Base-by-base conservation (phyloP, 2,113 vertebrate species). In the Myiopsitta monachus region DNA sequence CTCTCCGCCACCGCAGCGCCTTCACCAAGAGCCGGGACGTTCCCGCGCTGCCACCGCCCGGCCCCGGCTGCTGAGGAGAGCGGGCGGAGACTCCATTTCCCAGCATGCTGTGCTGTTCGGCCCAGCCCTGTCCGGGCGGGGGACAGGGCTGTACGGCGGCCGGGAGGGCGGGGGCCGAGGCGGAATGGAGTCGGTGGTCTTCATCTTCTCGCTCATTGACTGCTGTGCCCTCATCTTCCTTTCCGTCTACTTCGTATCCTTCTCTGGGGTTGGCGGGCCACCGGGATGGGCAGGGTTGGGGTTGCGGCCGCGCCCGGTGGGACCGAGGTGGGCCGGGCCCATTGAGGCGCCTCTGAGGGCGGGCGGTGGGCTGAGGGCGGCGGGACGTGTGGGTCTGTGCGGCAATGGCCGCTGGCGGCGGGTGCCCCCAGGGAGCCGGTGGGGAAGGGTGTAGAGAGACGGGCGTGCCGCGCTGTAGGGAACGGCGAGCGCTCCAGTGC, bases 221-320 rank as follows among this genome's bases (percentile, higher is more conserved):
- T 99, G 99, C 51, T 99, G 99, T 74, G 98, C 98, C n/a, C 98
- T 99, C 69, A 99, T 99, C 96, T 99, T 99, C 87, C 98, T 99
- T 26, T 98, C 99, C 0, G 99, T 99, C 7, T 99, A 99, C 95
- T 99, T 99, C 47, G 99, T 99, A 99, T 99, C 99, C 99, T 99
- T 9, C 13, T 57, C 16, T 5, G 23, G 12, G 26, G 14, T 3
- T 7, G 39, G 36, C 47, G 33, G 6, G 18, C 5, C 11, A 8
- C 19, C 12, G 51, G 26, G 16, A 21, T 3, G 38, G 30, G 9
- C 4, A 12, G 66, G n/a, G 76, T 14, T 7, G 67, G 13, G n/a
- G 27, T 22, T 31, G 62, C 11, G 54, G 22, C 39, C 10, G 16
- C 43, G 8, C 36, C 30, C 4, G 6, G 23, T 10, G 46, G 66